These are phyloP conservation scores for Eucriotettix oculatus DNA, from an alignment of 2,888 invertebrate species.

Conservation along the genomic window DNA sequence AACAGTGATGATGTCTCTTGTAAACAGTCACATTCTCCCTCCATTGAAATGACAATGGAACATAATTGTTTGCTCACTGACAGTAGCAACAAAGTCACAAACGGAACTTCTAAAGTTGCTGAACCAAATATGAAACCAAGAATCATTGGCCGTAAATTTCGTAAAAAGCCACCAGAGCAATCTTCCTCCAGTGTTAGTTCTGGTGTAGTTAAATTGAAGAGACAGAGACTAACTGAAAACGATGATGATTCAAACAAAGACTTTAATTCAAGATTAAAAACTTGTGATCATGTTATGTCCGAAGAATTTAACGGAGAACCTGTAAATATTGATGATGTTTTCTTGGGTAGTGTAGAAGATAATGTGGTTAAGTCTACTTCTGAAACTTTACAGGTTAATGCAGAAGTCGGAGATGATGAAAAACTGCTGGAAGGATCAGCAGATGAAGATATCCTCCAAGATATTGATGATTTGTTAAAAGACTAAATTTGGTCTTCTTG, in stretches of 20 bases:
- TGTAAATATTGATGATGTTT: too few species aligned
- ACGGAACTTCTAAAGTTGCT: slow-evolving; percentile 14
- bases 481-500: slow-evolving; percentile 15
- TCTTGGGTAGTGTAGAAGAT: slow-evolving; percentile 2
- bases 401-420: slow-evolving; percentile 19
- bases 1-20: slow-evolving; percentile 3
- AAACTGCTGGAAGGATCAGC: background rate
- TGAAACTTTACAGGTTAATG: background rate
- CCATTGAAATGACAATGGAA: background rate
- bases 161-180: background rate
- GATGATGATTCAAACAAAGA: background rate
- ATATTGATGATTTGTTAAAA: slow-evolving; percentile 26
- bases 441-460: slow-evolving; percentile 23
- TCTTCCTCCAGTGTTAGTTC: background rate
- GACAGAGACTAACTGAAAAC: background rate
- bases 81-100: too few species aligned
- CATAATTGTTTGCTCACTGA: background rate
- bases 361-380: background rate
- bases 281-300: background rate
- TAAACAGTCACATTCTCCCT: slow-evolving; percentile 1
- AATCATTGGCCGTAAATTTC: slow-evolving; percentile 1
- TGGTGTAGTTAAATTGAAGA: background rate
- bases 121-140: slow-evolving; percentile 16
- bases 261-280: background rate
- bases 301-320: background rate